phyloP scores from a whole-genome alignment of 2,113 vertebrate genomes.

The Myotis lucifugus region DNA sequence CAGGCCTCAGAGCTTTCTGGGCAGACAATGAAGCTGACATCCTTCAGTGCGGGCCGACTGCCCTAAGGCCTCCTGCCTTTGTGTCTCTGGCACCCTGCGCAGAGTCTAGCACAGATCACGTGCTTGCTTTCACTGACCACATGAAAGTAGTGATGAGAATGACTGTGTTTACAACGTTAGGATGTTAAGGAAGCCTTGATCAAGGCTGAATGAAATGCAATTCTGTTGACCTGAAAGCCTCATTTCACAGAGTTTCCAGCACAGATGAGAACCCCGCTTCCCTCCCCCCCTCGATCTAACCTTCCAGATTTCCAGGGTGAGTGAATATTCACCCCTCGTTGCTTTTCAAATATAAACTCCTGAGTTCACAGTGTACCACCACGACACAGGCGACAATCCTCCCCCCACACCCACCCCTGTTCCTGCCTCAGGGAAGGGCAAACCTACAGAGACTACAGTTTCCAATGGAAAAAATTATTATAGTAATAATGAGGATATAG shows the following conservation, averaged over 20 bases:
- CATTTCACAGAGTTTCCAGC: background rate
- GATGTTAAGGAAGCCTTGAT: background rate
- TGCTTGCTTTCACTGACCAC: background rate
- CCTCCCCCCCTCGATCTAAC: background rate
- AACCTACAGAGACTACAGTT: background rate
- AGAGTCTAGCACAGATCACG: background rate
- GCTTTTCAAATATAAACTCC: background rate
- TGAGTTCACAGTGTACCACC: background rate
- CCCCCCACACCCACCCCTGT: too few relatives aligned
- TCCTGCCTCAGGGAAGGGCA: background rate
- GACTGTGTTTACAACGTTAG: background rate
- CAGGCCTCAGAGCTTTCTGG: background rate
- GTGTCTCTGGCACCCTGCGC: background rate
- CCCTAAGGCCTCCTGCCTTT: too few relatives aligned
- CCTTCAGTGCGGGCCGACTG: background rate
- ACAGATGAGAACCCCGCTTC: background rate
- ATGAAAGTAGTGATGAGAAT: background rate
- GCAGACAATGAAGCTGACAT: too few relatives aligned
- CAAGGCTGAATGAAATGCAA: background rate
- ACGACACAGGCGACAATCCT: background rate
- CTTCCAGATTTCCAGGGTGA: background rate
- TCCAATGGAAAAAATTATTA: background rate
- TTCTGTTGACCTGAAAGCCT: background rate
- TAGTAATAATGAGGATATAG: background rate
- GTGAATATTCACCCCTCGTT: background rate